Conservation (phyloP, 2,797 vertebrate genomes). For the Enoplosus armatus region DNA sequence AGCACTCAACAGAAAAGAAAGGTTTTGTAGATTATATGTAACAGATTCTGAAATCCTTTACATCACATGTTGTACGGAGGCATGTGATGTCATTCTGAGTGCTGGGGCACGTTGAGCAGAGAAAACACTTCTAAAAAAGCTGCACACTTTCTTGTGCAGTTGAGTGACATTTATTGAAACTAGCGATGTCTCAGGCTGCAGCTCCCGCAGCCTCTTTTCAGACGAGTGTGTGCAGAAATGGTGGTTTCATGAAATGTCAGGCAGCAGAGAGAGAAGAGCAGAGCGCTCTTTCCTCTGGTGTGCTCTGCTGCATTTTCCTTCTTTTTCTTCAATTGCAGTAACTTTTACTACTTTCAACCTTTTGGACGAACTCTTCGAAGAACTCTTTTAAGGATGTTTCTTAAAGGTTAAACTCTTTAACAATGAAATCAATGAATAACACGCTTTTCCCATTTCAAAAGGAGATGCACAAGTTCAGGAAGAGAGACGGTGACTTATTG, state of each 20-base stretch:
- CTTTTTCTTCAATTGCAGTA: neutral
- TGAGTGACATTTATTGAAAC: slow-evolving; percentile 43
- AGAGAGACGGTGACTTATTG: neutral
- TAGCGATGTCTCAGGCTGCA: neutral
- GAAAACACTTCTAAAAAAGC: neutral
- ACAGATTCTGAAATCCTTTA: too few relatives aligned
- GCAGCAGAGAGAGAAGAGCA: neutral
- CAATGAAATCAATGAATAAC: neutral
- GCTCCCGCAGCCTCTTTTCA: slow-evolving; percentile 9
- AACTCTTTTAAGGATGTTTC: slow-evolving; percentile 6
- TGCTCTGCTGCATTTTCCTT: neutral
- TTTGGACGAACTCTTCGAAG: neutral
- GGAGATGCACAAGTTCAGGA: neutral
- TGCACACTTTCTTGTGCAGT: neutral
- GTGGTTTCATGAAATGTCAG: slow-evolving; percentile 34
- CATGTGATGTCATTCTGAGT: too few relatives aligned
- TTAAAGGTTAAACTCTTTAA: slow-evolving; percentile 21
- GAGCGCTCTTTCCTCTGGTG: neutral
- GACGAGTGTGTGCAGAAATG: neutral
- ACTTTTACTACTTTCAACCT: slow-evolving; percentile 11
- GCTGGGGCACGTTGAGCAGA: neutral
- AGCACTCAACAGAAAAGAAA: too few relatives aligned
- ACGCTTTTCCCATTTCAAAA: neutral
- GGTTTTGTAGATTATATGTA: too few relatives aligned
- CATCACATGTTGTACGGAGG: too few relatives aligned